phyloP scores from a whole-genome alignment of 2,797 vertebrate genomes.

The Zenarchopterus dispar region DNA sequence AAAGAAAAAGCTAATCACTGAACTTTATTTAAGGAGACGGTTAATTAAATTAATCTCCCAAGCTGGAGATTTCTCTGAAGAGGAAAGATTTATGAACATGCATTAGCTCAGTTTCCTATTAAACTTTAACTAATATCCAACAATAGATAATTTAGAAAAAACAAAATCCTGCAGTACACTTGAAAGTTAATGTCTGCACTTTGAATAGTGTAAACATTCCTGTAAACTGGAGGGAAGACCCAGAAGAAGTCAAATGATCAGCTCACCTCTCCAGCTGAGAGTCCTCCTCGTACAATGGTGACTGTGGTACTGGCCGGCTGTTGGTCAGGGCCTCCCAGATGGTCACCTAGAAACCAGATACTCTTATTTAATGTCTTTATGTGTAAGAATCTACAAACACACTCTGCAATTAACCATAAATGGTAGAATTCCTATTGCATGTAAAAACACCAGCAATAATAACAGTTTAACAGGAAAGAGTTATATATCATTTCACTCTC shows the following conservation, averaged over 20 bases:
- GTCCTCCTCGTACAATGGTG: conserved; percentile 87
- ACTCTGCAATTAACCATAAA: no score
- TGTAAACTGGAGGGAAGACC: not conserved
- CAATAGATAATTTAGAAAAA: not conserved
- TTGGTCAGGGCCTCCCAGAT: conserved; percentile 96
- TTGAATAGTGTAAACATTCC: not conserved
- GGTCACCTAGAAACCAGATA: conserved; percentile 84
- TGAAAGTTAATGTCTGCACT: not conserved
- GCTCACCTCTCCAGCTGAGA: conserved; percentile 89
- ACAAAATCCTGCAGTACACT: not conserved
- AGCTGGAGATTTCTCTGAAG: conserved; percentile 25
- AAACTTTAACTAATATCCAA: not conserved
- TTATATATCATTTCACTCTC: no score
- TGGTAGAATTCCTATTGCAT: no score
- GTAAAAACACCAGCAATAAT: no score
- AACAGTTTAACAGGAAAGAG: no score
- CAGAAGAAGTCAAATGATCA: not conserved
- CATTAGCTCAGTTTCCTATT: conserved; percentile 6
- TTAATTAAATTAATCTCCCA: conserved; percentile 58
- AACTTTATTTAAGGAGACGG: conserved; percentile 44
- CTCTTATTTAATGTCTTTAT: not conserved
- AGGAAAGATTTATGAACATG: conserved; percentile 4
- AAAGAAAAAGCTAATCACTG: conserved; percentile 57
- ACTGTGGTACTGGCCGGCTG: conserved; percentile 85
- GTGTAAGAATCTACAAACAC: not conserved